Percentiles rank a stretch among this genome's conserved stretches.
Conservation (phyloP, 2,113 vertebrate species). For the Syngnathoides biaculeatus region DNA sequence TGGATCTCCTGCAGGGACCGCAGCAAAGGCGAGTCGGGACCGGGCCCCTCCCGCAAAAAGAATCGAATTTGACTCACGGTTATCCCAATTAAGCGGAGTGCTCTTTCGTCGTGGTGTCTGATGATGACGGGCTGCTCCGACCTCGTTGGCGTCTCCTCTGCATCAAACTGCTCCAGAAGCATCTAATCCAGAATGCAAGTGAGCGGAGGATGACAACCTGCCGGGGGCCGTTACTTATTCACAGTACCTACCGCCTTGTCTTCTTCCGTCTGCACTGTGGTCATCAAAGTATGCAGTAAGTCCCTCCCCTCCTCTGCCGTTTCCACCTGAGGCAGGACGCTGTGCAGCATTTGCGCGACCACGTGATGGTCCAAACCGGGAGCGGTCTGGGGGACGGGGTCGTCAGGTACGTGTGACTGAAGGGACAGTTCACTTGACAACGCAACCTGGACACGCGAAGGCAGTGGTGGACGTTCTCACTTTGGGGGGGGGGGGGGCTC, state of each 20-base stretch:
- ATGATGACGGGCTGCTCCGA: constrained; percentile 70
- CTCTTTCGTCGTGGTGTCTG: constrained; percentile 75
- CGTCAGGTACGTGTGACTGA: constrained; percentile 27
- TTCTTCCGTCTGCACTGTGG: constrained; percentile 24
- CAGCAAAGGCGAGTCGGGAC: background rate
- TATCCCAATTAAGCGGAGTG: constrained; percentile 67
- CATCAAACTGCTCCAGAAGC: constrained; percentile 41
- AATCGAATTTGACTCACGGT: constrained; percentile 38
- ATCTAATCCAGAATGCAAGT: constrained; percentile 33
- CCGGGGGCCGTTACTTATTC: background rate
- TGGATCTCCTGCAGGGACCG: constrained; percentile 63
- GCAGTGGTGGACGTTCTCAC: background rate
- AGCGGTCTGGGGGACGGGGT: constrained; percentile 19
- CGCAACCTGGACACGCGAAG: constrained; percentile 73
- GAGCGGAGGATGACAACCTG: background rate
- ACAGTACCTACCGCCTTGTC: constrained; percentile 71
- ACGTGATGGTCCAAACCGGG: constrained; percentile 50
- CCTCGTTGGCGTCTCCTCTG: constrained; percentile 22
- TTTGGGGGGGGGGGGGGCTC: no score
- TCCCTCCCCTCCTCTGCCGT: constrained; percentile 63
- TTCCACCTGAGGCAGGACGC: constrained; percentile 70
- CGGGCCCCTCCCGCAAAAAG: background rate
- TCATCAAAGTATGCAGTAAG: constrained; percentile 34
- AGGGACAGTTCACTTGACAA: constrained; percentile 70
- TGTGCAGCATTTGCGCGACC: constrained; percentile 70